Conservation (phyloP, 1,140 invertebrate species). For the Pygmarrhopalites habei region DNA sequence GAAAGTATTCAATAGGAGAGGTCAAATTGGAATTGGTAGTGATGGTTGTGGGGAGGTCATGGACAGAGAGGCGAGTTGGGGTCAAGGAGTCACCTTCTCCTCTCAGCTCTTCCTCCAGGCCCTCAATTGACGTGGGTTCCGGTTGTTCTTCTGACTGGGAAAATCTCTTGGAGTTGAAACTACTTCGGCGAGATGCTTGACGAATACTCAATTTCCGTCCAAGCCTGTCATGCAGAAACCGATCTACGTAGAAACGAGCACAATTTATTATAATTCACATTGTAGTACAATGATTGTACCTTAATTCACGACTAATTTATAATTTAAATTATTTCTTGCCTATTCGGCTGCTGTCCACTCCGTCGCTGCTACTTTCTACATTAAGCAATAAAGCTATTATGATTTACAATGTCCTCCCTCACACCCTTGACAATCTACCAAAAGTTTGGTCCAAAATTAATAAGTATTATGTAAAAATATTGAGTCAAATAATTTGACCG, state of each 20-base stretch:
- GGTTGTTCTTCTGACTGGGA: not conserved
- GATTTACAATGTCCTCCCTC: not conserved
- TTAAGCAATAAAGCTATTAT: not conserved
- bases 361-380: constrained; percentile 6
- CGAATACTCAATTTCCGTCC: not conserved
- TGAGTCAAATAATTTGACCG: not conserved
- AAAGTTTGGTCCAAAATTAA: not conserved
- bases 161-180: not conserved
- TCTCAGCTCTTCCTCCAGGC: not conserved
- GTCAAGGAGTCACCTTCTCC: not conserved
- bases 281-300: too few relatives aligned
- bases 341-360: not conserved
- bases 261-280: too few relatives aligned
- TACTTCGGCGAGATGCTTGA: not conserved
- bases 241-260: too few relatives aligned
- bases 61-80: not conserved
- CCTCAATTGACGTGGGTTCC: not conserved
- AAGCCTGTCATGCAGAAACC: not conserved
- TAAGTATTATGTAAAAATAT: not conserved
- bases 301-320: too few relatives aligned
- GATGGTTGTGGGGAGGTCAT: too few relatives aligned
- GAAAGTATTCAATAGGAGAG: not conserved
- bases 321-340: too few relatives aligned
- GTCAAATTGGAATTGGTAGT: not conserved
- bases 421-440: not conserved